Conservation (phyloP, 2,888 invertebrate genomes). For the Sminthurinus aureus region DNA sequence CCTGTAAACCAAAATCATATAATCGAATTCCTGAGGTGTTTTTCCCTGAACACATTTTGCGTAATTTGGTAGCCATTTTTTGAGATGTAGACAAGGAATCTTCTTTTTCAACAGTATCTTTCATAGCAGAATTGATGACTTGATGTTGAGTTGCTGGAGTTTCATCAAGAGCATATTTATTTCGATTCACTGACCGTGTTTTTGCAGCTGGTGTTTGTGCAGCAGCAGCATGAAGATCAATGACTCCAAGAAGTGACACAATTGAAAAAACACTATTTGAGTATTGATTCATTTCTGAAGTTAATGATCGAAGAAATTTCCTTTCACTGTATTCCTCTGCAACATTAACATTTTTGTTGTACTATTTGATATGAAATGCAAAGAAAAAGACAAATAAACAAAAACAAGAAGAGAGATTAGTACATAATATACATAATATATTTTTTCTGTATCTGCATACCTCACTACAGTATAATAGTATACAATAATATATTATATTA, state of each 20-base stretch:
- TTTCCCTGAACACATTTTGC: background rate
- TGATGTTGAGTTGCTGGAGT: constrained; percentile 5
- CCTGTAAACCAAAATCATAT: background rate
- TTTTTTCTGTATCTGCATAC: too few relatives aligned
- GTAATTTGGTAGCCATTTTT: background rate
- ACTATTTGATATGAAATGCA: too few relatives aligned
- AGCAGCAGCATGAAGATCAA: background rate
- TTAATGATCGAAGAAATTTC: background rate
- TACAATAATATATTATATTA: too few relatives aligned
- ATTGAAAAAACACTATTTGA: background rate
- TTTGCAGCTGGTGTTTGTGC: background rate
- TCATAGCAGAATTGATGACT: background rate
- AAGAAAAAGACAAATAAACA: too few relatives aligned
- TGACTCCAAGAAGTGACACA: background rate
- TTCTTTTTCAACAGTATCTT: background rate
- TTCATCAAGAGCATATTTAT: background rate
- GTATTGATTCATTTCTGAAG: background rate
- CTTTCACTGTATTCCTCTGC: background rate
- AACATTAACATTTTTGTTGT: background rate
- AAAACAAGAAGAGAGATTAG: background rate
- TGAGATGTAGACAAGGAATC: background rate
- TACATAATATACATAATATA: too few relatives aligned
- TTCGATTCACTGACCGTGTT: background rate
- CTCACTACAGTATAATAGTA: too few relatives aligned
- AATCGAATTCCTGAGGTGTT: background rate